phyloP scores from a whole-genome alignment of 2,888 invertebrate species.

The Odontocerum albicorne region DNA sequence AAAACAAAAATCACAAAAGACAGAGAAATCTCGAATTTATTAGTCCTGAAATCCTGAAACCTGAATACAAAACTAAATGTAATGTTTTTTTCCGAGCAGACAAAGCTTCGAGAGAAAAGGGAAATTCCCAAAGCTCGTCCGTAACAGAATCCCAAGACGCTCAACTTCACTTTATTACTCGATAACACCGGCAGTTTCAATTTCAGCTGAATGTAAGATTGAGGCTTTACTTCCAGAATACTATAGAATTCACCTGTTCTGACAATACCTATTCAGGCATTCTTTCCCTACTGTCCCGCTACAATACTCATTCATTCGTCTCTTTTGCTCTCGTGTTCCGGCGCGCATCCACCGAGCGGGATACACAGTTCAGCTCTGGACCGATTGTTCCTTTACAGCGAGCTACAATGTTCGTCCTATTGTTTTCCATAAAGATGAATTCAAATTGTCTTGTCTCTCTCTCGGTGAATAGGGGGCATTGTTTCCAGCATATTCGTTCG shows the following conservation, averaged over 20 bases:
- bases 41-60: too few species aligned
- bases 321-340: conserved; percentile 23
- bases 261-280: conserved; percentile 34
- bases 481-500: conserved; percentile 32
- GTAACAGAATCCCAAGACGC: background rate
- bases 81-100: too few species aligned
- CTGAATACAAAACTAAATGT: too few species aligned
- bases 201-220: background rate
- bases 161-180: background rate
- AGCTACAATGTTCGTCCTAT: conserved; percentile 55
- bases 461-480: conserved; percentile 33
- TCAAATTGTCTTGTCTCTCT: conserved; percentile 37
- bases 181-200: background rate
- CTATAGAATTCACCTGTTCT: conserved; percentile 29
- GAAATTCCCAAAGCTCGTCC: background rate
- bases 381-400: conserved; percentile 56
- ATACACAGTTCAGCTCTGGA: conserved; percentile 43
- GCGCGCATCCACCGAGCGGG: conserved; percentile 9
- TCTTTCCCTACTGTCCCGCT: conserved; percentile 29
- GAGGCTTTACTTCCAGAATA: conserved; percentile 15
- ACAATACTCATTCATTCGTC: conserved; percentile 22
- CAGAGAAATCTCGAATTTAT: too few species aligned
- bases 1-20: too few species aligned
- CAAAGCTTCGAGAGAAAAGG: too few species aligned
- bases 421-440: conserved; percentile 48